phyloP scores from a whole-genome alignment of 1,140 invertebrate genomes.

The Cepaea nemoralis region DNA sequence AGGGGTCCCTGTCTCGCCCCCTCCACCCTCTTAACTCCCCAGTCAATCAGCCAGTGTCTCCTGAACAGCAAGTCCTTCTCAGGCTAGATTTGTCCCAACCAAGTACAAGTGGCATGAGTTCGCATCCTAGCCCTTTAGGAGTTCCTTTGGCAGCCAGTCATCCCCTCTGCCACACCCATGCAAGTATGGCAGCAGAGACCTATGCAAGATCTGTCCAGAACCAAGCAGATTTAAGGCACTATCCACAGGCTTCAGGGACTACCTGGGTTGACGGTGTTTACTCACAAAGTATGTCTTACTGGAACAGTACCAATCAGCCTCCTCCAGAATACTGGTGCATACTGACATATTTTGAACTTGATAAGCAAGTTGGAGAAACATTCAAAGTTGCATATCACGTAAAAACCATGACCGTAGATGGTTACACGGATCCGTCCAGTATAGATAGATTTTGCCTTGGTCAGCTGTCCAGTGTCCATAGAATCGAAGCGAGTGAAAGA shows the following conservation, averaged over 20 bases:
- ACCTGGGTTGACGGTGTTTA: constrained; percentile 5
- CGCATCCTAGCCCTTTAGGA: constrained; percentile 19
- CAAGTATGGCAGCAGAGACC: constrained; percentile 21
- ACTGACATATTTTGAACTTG: constrained; percentile 97
- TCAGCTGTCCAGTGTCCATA: constrained; percentile 97
- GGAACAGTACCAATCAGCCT: constrained; percentile 38
- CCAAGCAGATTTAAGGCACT: constrained; percentile 29
- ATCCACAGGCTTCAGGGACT: constrained; percentile 19
- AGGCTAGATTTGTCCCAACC: constrained; percentile 22
- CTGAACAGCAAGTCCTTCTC: constrained; percentile 20
- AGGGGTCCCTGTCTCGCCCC: not conserved
- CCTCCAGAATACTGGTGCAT: constrained; percentile 98
- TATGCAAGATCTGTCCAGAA: constrained; percentile 18
- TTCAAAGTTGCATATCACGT: constrained; percentile 95
- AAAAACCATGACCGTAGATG: constrained; percentile 94
- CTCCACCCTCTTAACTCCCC: constrained; percentile 22
- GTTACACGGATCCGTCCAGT: constrained; percentile 96
- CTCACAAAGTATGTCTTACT: constrained; percentile 13
- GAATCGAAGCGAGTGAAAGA: constrained; percentile 79
- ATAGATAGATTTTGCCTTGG: constrained; percentile 91
- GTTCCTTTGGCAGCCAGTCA: constrained; percentile 3
- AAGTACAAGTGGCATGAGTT: constrained; percentile 26
- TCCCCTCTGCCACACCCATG: constrained; percentile 7
- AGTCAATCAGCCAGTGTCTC: constrained; percentile 23
- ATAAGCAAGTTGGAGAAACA: constrained; percentile 99